Conservation (phyloP, 1,140 invertebrate species). For the Macrosteles quadrilineatus region DNA sequence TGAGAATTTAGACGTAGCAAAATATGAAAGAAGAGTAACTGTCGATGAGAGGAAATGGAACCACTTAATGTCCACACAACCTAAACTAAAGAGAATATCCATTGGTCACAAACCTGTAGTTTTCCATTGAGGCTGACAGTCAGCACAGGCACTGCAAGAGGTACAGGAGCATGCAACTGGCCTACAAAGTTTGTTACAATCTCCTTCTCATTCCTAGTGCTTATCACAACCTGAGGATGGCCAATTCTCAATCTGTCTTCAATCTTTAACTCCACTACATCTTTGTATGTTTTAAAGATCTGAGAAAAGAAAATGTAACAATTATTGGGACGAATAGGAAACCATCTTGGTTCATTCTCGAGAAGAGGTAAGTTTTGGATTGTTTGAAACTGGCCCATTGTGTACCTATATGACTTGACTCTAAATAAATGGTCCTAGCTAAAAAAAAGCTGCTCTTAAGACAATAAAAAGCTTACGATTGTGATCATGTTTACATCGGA, state of each 20-base stretch:
- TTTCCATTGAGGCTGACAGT: slow-evolving; percentile 7
- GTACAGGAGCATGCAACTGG: background rate
- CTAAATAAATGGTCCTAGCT: too few species aligned
- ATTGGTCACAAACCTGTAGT: slow-evolving; percentile 11
- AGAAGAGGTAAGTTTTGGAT: background rate
- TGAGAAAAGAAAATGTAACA: background rate
- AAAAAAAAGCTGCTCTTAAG: background rate
- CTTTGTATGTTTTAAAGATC: background rate
- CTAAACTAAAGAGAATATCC: too few species aligned
- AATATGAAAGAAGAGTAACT: too few species aligned
- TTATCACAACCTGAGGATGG: background rate
- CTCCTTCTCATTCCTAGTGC: background rate
- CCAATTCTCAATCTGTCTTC: background rate
- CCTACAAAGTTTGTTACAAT: slow-evolving; percentile 10
- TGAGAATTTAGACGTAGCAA: too few species aligned
- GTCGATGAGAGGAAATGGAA: too few species aligned
- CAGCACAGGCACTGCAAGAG: background rate
- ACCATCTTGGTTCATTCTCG: background rate
- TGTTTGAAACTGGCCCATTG: background rate
- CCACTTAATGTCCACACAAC: too few species aligned
- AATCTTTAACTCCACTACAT: background rate
- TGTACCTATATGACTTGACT: background rate
- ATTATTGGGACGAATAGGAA: background rate
- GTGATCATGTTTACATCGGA: too few species aligned
- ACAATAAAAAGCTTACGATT: background rate